phyloP scores from a whole-genome alignment of 2,888 invertebrate genomes.

The Nephrotoma appendiculata region DNA sequence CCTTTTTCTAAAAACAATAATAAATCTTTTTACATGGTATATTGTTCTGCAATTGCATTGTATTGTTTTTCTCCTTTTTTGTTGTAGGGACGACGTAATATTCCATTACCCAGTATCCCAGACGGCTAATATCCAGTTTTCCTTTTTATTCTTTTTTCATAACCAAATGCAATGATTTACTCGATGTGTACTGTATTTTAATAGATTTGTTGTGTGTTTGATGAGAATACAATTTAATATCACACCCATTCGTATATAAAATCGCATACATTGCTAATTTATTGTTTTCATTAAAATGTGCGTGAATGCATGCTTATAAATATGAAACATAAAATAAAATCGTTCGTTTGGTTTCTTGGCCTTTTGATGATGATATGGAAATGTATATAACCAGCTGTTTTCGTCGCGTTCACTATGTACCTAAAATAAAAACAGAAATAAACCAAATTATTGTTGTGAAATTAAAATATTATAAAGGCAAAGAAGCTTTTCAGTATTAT shows the following conservation, averaged over 20 bases:
- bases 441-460: background rate
- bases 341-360: background rate
- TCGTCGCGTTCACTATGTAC: background rate
- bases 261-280: background rate
- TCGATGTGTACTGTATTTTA: background rate
- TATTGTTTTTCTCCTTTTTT: background rate
- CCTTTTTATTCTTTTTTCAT: background rate
- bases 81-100: background rate
- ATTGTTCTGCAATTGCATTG: background rate
- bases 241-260: background rate
- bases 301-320: background rate
- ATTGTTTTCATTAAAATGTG: background rate
- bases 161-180: background rate
- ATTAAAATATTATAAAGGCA: background rate
- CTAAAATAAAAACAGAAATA: background rate
- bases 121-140: background rate
- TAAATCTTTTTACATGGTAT: background rate
- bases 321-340: background rate
- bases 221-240: background rate
- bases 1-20: background rate
- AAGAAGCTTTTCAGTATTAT: background rate
- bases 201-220: background rate
- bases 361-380: background rate
- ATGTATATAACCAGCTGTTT: background rate
- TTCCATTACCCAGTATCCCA: background rate